Evolutionary conservation across 2,888 invertebrate species (phyloP).

Genomic region (Cenopis cana): DNA sequence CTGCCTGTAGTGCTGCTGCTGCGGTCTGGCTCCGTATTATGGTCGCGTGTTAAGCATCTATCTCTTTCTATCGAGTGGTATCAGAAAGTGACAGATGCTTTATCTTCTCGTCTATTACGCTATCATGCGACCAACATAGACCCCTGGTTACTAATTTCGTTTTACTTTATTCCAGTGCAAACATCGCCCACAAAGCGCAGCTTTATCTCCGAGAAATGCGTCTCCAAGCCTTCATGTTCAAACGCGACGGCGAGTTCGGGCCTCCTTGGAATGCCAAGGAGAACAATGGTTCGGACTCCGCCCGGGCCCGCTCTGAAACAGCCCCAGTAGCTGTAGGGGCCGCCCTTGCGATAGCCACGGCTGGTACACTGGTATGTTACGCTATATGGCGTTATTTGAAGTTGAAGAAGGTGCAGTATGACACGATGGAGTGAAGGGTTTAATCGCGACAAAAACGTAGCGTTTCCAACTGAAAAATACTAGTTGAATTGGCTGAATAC

Average conservation of each 20-base stretch:
- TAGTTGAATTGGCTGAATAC: too few species aligned
- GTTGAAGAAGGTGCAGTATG: conserved; percentile 95
- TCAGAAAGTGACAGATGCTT: too few species aligned
- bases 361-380: conserved; percentile 93
- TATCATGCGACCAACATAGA: not conserved
- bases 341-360: conserved; percentile 92
- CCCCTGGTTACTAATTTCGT: not conserved
- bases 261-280: too few species aligned
- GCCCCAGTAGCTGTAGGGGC: conserved; percentile 92
- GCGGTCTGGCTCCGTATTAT: too few species aligned
- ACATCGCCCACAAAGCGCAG: conserved; percentile 84
- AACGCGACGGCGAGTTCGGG: conserved; percentile 89
- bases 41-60: too few species aligned
- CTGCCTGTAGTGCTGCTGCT: too few species aligned
- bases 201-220: conserved; percentile 88
- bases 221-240: conserved; percentile 95
- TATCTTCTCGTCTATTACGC: too few species aligned
- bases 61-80: too few species aligned
- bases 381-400: conserved; percentile 94
- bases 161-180: conserved; percentile 57
- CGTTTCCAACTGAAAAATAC: too few species aligned
- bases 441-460: too few species aligned
- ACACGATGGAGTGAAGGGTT: conserved; percentile 91
- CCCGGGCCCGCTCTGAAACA: conserved; percentile 89
- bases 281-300: conserved; percentile 85